Conservation (phyloP, 2,113 vertebrate species). For the Crotalus tigris region DNA sequence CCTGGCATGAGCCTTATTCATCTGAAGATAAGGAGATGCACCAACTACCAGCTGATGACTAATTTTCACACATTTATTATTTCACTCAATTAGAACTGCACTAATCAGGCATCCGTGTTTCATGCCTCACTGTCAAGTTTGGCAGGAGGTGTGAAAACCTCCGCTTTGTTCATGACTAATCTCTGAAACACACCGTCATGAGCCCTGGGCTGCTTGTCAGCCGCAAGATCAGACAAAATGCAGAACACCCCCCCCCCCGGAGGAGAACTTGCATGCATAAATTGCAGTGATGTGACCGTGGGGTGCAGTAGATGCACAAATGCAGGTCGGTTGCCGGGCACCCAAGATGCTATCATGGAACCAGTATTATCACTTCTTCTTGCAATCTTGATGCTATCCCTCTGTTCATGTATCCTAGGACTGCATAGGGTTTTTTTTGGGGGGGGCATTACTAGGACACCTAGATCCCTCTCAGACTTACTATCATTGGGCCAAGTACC, state of each 20-base stretch:
- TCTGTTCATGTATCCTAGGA: no score
- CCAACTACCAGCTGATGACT: constrained; percentile 42
- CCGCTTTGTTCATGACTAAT: constrained; percentile 57
- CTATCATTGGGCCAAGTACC: no score
- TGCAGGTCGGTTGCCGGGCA: background rate
- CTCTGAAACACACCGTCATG: constrained; percentile 57
- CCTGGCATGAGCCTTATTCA: constrained; percentile 1
- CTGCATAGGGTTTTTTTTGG: no score
- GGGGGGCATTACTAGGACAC: no score
- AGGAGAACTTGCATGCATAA: background rate
- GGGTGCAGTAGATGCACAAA: background rate
- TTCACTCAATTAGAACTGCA: constrained; percentile 47
- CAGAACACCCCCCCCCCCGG: background rate
- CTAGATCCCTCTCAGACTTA: no score
- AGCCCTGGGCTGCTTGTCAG: constrained; percentile 28
- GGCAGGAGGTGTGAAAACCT: constrained; percentile 61
- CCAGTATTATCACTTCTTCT: no score
- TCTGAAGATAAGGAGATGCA: constrained; percentile 29
- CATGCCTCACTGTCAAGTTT: constrained; percentile 44
- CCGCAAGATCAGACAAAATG: background rate
- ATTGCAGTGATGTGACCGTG: background rate
- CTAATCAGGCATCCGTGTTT: constrained; percentile 56
- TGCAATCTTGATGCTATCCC: no score
- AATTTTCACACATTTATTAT: constrained; percentile 54
- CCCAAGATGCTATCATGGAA: background rate